Evolutionary conservation across 2,888 invertebrate genomes (phyloP), one percentile per base, ranked within the genome.

Genomic region (Pseudococcus jackbeardsleyi): DNA sequence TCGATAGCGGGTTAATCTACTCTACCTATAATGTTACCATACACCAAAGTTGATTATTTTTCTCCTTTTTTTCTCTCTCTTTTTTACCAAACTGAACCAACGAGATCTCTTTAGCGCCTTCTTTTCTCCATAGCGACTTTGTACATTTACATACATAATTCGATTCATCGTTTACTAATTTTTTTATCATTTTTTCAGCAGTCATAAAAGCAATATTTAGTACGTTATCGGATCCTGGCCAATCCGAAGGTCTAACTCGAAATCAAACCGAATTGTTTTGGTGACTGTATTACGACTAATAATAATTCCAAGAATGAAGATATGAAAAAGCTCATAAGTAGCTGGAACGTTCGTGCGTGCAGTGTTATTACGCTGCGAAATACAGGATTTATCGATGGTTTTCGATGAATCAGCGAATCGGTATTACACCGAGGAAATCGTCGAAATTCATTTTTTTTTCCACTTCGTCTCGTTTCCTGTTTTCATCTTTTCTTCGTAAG

Each of bases 1-100:
- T 72, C 68, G 68, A 72, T 72, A 72, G 26, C 68, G 26, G 68
- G 68, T 72, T 72, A 72, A 72, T 72, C 68, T 72, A 59, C 59
- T 72, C 26, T 33, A 33, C n/a, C 59, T 59, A 59, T 59, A 72
- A 72, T 72, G 68, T 72, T 72, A 33, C 26, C 3, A 33, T 33
- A 33, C 26, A 72, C 26, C 26, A 33, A 33, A 72, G 33, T 72
- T 72, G 26, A 72, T 72, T 72, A 59, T 33, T 33, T 33, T 33
- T 33, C 26, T 33, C 26, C 26, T 59, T 59, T 59, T 59, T 59
- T 19, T 59, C 6, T 59, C 19, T 9, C 6, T 59, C 19, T 9
- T 50, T 59, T 6, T 19, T 19, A 9, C n/a, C 59, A 33, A 33
- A 33, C 26, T 3, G 3, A 33, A 33, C 26, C 26, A 33, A 3